Evolutionary conservation across 1,140 invertebrate genomes (phyloP).

Genomic region (Lucilia cuprina): DNA sequence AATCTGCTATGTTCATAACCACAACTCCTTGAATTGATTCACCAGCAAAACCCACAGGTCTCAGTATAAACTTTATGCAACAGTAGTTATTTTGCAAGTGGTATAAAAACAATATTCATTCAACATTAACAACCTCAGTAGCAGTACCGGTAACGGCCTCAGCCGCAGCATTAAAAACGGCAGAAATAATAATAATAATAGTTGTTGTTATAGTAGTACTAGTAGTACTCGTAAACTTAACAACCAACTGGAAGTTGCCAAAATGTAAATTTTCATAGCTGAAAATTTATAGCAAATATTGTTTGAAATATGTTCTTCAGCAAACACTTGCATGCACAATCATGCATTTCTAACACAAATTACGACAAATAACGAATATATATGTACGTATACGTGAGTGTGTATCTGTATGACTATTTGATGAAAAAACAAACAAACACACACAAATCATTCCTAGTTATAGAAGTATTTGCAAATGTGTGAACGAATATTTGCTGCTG

Average conservation of each 20-base stretch:
- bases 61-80: conserved; percentile 2
- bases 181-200: neutral
- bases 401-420: too few relatives aligned
- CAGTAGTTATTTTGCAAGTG: neutral
- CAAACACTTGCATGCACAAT: neutral
- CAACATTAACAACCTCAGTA: neutral
- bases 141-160: neutral
- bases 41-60: neutral
- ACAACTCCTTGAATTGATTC: too few relatives aligned
- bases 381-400: too few relatives aligned
- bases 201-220: too few relatives aligned
- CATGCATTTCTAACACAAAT: neutral
- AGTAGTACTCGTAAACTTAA: neutral
- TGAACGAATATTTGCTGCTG: neutral
- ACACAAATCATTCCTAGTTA: neutral
- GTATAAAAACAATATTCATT: neutral
- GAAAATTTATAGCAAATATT: conserved; percentile 11
- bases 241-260: conserved; percentile 55
- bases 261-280: conserved; percentile 59
- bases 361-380: neutral
- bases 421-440: neutral
- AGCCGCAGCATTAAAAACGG: neutral
- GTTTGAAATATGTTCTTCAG: conserved; percentile 5
- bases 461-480: neutral
- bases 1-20: too few relatives aligned